Evolutionary conservation across 2,888 invertebrate genomes (phyloP), one percentile per base, ranked within the genome.

Genomic region (Pseudococcus longispinus): DNA sequence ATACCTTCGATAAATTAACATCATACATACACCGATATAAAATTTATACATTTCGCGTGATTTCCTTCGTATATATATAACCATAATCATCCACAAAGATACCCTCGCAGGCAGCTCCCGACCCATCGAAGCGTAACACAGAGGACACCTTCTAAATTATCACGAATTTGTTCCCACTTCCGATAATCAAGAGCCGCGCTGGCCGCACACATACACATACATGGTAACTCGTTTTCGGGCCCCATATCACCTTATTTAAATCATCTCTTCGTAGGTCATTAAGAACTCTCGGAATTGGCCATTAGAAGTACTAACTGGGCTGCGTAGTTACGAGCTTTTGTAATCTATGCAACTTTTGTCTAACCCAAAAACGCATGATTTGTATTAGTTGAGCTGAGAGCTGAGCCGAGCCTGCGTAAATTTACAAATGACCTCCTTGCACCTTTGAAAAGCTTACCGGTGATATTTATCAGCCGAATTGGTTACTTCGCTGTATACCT

Each of bases 1-100:
- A 70, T 74, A 42, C 37, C 77, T 80, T 37, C 77, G 77, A 80
- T 80, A 80, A 80, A 80, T 80, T 80, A 80, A 80, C 42, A 80
- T 80, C 77, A 42, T 42, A 65, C 20, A 32, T 29, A 74, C 9
- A 70, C 29, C 70, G 70, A 70, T 70, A 70, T 80, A 42, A 77
- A 77, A 77, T 77, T 77, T 77, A 77, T 37, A 77, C 77, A 70
- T 70, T 70, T 70, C 29, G 29, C 29, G 29, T 15, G 29, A 70
- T 70, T 70, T 70, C 18, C 70, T 23, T 20, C 60, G 9, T 70
- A 29, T 26, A 26, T 65, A 29, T 26, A 2, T 3, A 65, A 26
- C 26, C 77, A 80, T 26, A 32, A n/a, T 2, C 32, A 32, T 55
- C 3, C 15, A 6, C 6, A n/a, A 0, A 60, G 23, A 15, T 60